Base-by-base conservation (phyloP, 2,797 vertebrate genomes). In the Labeo calbasu region DNA sequence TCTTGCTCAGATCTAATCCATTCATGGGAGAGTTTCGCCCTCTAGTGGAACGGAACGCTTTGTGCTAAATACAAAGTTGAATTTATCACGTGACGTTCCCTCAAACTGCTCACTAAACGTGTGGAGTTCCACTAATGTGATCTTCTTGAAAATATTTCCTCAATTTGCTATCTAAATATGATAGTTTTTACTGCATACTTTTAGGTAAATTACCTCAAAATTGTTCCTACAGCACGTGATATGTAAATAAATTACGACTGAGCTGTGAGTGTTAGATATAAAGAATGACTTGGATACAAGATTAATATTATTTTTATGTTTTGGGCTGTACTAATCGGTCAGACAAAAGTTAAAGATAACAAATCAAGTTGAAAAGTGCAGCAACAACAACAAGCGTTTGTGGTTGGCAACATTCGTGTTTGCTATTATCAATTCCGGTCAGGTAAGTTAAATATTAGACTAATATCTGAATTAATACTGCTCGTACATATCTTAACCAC, bases 31-130 rank as follows among this genome's bases (percentile, higher is more conserved):
- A 48, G 36, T 21, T 11, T 77, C 73, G 50, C 82, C 73, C 82
- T 83, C 82, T 83, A 14, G 17, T 83, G 82, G 81, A 77, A 63
- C 7, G 10, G 14, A 36, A 25, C 17, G n/a, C 55, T 28, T 61
- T 48, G n/a, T 19, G 5, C 15, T 19, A 19, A 55, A 76, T 23
- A 2, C 13, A 59, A 46, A 1, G 13, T 53, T 75, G 0, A 55
- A 36, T 75, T 36, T 53, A 15, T 14, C n/a, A 17, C 40, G 23
- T 50, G 40, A 61, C 36, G 6, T 40, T n/a, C 28, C 28, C 17
- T 55, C 50, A 21, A 55, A 21, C 12, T 10, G 17, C 25, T 32
- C 19, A 15, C 40, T 4, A 23, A 70, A 70, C 23, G 17, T 13
- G 11, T 43, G 17, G 10, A 25, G 9, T 17, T 50, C 23, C 7